These are phyloP conservation scores for Salticus scenicus DNA, from an alignment of 2,888 invertebrate species.

Conservation along the genomic window DNA sequence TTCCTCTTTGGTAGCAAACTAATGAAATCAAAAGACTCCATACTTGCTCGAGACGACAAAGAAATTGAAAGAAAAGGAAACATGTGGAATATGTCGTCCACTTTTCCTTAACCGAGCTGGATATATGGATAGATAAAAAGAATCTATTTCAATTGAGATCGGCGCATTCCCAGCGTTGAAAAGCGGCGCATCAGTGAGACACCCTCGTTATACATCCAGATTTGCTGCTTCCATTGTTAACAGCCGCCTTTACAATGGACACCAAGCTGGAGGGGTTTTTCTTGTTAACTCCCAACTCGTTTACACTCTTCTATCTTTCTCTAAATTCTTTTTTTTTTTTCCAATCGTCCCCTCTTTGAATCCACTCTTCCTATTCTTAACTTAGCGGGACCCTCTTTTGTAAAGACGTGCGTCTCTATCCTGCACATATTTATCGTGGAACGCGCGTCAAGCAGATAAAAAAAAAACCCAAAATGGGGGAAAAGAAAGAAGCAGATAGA, in stretches of 20 bases:
- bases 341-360: conserved; percentile 13
- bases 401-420: conserved; percentile 56
- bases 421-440: conserved; percentile 64
- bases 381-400: conserved; percentile 53
- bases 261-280: conserved; percentile 59
- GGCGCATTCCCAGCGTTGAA: conserved; percentile 50
- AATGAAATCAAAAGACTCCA: conserved; percentile 59
- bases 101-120: conserved; percentile 53
- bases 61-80: conserved; percentile 50
- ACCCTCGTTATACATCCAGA: conserved; percentile 66
- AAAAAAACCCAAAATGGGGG: not conserved
- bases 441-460: conserved; percentile 48
- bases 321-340: conserved; percentile 43
- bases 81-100: conserved; percentile 48
- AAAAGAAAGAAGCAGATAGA: conserved; percentile 40
- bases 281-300: conserved; percentile 69
- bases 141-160: conserved; percentile 65
- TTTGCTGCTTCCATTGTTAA: conserved; percentile 67
- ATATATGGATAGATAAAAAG: conserved; percentile 51
- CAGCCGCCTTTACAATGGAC: conserved; percentile 50
- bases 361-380: conserved; percentile 38
- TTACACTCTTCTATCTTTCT: conserved; percentile 66
- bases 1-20: conserved; percentile 47
- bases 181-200: conserved; percentile 50
- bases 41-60: conserved; percentile 36